These are phyloP conservation scores for Eustalomyia histrio DNA, from an alignment of 2,888 invertebrate species.

Conservation along the genomic window DNA sequence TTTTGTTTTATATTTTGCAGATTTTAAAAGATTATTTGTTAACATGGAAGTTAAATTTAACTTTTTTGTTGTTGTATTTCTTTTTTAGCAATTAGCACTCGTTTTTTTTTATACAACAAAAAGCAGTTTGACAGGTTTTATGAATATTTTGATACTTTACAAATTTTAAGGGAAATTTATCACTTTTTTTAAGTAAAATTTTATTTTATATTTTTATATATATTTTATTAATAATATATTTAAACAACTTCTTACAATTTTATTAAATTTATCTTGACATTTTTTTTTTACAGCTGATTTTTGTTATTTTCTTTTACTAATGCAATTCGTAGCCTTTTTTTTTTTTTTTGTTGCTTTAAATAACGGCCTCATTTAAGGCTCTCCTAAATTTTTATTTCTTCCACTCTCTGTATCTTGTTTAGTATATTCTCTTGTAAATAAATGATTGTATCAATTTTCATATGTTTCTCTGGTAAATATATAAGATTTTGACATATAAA, in stretches of 20 bases:
- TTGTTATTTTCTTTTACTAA: conserved; percentile 57
- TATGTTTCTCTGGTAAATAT: conserved; percentile 24
- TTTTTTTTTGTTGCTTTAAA: no score
- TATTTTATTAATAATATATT: no score
- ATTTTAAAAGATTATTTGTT: background rate
- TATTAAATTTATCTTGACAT: conserved; percentile 9
- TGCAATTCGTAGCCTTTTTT: conserved; percentile 35
- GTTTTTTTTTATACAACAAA: background rate
- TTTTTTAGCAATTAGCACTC: conserved; percentile 13
- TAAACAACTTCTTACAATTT: background rate
- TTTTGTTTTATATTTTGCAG: conserved; percentile 4
- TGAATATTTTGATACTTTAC: conserved; percentile 13
- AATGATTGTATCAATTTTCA: conserved; percentile 42
- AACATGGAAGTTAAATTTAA: background rate
- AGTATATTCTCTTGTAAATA: background rate
- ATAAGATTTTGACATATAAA: conserved; percentile 38
- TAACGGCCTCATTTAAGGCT: conserved; percentile 52
- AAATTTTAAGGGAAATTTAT: background rate
- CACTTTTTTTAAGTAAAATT: background rate
- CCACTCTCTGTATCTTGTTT: background rate
- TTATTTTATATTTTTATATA: background rate
- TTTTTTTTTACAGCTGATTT: conserved; percentile 60
- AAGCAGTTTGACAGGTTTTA: conserved; percentile 41
- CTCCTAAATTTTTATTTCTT: conserved; percentile 24
- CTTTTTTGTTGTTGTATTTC: conserved; percentile 22